These are phyloP conservation scores for Xiphydria camelus DNA, from an alignment of 2,888 invertebrate genomes.

Conservation along the genomic window DNA sequence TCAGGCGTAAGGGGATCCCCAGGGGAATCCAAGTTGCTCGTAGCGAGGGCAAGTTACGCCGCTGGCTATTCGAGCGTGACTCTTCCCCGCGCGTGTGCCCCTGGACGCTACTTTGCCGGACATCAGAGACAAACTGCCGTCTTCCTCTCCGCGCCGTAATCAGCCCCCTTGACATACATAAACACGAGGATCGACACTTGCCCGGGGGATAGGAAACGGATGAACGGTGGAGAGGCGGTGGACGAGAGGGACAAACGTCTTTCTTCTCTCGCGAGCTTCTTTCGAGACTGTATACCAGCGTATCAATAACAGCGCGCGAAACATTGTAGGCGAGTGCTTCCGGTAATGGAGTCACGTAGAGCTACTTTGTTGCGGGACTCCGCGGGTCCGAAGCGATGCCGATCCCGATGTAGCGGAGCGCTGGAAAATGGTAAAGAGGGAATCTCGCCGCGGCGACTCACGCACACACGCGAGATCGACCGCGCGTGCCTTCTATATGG, in stretches of 20 bases:
- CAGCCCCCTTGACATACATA: conserved; percentile 27
- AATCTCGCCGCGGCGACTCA: too few species aligned
- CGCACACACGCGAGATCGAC: too few species aligned
- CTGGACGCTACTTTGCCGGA: conserved; percentile 7
- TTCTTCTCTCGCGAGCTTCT: too few species aligned
- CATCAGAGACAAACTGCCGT: conserved; percentile 33
- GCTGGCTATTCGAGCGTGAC: conserved; percentile 33
- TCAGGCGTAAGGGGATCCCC: conserved; percentile 45
- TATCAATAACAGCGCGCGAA: not conserved
- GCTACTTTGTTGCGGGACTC: not conserved
- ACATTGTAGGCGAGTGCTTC: not conserved
- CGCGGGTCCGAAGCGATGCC: too few species aligned
- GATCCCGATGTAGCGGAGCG: not conserved
- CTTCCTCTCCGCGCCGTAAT: conserved; percentile 21
- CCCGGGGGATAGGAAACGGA: conserved; percentile 4
- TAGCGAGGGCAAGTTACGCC: conserved; percentile 18
- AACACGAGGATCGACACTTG: conserved; percentile 20
- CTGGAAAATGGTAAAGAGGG: too few species aligned
- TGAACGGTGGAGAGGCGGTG: not conserved
- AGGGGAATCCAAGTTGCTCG: conserved; percentile 41
- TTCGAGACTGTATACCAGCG: too few species aligned
- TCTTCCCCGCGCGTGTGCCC: conserved; percentile 16
- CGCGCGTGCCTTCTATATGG: too few species aligned
- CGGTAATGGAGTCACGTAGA: conserved; percentile 1
- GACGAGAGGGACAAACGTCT: too few species aligned